Percentiles rank a stretch among this genome's conserved stretches.
Evolutionary conservation across 2,797 vertebrate genomes (phyloP).

Genomic region (Rhinogobio ventralis): DNA sequence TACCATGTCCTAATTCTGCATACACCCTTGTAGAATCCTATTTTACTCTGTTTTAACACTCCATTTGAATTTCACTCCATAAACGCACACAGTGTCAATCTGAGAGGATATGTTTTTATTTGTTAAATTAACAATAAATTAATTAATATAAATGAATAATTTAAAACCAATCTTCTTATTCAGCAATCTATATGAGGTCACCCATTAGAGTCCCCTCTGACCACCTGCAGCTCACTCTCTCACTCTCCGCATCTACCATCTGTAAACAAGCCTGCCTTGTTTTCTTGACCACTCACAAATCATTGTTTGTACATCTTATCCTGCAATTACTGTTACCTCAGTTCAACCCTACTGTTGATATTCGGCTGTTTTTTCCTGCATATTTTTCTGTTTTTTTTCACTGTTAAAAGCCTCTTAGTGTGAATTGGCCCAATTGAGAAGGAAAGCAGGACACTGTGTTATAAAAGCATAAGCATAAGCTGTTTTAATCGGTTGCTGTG

Average conservation of each 20-base stretch:
- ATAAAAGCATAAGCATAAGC: constrained; percentile 33
- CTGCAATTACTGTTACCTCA: constrained; percentile 26
- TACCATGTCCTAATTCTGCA: not conserved
- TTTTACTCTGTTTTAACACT: not conserved
- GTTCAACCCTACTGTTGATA: constrained; percentile 1
- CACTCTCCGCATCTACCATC: not conserved
- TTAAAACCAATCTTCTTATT: not conserved
- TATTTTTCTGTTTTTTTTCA: too few species aligned
- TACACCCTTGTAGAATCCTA: not conserved
- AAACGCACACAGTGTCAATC: not conserved
- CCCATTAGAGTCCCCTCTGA: not conserved
- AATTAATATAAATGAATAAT: not conserved
- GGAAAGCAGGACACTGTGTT: constrained; percentile 38
- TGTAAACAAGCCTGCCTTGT: constrained; percentile 12
- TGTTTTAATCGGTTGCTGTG: not conserved
- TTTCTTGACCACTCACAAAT: not conserved
- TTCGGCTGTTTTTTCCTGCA: constrained; percentile 14
- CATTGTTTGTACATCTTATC: not conserved
- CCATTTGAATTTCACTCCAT: not conserved
- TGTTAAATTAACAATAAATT: not conserved
- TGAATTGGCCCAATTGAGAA: constrained; percentile 1
- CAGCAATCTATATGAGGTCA: not conserved
- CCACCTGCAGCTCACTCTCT: not conserved
- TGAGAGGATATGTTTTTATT: not conserved
- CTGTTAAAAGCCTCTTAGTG: constrained; percentile 33